phyloP scores from a whole-genome alignment of 2,888 invertebrate genomes.

The Elysia crispata region DNA sequence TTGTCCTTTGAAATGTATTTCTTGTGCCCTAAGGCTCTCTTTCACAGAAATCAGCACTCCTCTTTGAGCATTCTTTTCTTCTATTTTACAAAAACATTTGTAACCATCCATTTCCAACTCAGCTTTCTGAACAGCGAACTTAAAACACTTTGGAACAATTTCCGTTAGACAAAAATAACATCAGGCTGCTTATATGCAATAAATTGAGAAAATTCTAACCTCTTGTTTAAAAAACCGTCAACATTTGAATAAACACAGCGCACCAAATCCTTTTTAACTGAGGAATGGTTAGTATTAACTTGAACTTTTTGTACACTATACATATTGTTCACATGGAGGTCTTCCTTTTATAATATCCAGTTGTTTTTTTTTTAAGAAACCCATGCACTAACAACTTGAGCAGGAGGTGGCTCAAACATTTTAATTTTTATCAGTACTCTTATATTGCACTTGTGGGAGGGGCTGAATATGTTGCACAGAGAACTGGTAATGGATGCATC shows the following conservation, averaged over 20 bases:
- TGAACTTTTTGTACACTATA: slow-evolving; percentile 2
- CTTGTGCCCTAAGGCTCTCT: background rate
- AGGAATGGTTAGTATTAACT: no score
- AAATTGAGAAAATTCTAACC: background rate
- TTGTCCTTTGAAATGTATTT: background rate
- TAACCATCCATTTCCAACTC: background rate
- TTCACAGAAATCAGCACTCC: background rate
- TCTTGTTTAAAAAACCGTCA: slow-evolving; percentile 2
- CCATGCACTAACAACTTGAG: no score
- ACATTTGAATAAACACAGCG: slow-evolving; percentile 12
- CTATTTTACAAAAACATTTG: background rate
- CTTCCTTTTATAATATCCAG: no score
- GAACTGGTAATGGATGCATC: no score
- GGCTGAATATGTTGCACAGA: no score
- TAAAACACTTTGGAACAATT: background rate
- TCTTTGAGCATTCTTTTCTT: background rate
- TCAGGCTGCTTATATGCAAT: background rate
- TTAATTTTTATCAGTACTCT: no score
- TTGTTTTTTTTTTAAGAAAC: no score
- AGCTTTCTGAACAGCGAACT: background rate
- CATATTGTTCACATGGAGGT: background rate
- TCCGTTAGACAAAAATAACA: background rate
- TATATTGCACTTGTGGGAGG: no score
- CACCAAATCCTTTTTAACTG: background rate
- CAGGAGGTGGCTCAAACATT: no score